Evolutionary conservation across 2,113 vertebrate genomes (phyloP).

Genomic region (Forbesichthys papilliferus): DNA sequence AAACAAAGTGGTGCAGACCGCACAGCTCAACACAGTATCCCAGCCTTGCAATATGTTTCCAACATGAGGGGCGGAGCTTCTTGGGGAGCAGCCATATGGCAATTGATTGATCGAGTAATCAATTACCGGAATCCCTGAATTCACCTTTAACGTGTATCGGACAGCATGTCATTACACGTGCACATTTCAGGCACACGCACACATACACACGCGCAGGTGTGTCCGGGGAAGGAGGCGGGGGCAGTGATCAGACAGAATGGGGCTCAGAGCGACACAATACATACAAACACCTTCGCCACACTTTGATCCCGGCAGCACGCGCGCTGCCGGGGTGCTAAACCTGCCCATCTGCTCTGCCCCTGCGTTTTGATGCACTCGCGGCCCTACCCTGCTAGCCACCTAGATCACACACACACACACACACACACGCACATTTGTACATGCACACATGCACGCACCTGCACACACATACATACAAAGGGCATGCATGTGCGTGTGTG

Average conservation of each 20-base stretch:
- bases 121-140: too few species aligned
- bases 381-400: constrained; percentile 27
- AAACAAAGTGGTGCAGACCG: too few species aligned
- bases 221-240: constrained; percentile 2
- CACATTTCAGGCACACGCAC: not conserved
- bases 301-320: constrained; percentile 46
- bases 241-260: constrained; percentile 14
- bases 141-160: not conserved
- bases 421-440: not conserved
- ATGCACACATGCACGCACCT: constrained; percentile 6
- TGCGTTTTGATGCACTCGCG: not conserved
- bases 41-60: too few species aligned
- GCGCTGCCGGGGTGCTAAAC: constrained; percentile 44
- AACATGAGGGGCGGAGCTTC: too few species aligned
- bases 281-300: constrained; percentile 4
- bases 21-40: too few species aligned
- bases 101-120: too few species aligned
- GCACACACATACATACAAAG: constrained; percentile 1
- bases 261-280: constrained; percentile 1
- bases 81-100: too few species aligned
- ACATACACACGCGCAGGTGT: constrained; percentile 12
- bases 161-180: not conserved
- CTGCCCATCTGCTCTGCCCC: constrained; percentile 58
- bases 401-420: constrained; percentile 40
- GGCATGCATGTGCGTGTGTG: not conserved